Evolutionary conservation across 2,113 vertebrate genomes (phyloP).

Genomic region (Elephas maximus): DNA sequence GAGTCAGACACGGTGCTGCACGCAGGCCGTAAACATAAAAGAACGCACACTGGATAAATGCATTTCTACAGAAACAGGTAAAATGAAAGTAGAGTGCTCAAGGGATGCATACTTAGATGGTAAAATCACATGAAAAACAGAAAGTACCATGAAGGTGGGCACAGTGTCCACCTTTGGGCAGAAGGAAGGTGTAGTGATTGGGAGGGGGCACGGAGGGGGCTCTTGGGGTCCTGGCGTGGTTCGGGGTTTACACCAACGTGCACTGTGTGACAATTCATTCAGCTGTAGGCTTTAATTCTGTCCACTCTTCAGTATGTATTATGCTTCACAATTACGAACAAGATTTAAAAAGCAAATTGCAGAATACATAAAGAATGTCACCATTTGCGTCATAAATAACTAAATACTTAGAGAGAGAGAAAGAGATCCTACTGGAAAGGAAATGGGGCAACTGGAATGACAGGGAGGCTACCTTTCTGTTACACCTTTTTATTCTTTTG

Average conservation of each 20-base stretch:
- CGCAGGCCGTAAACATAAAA: neutral
- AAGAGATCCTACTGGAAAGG: neutral
- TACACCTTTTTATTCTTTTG: neutral
- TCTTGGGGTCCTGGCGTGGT: accelerated
- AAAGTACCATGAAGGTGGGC: neutral
- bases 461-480: neutral
- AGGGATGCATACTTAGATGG: neutral
- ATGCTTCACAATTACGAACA: neutral
- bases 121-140: neutral
- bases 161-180: neutral
- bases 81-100: neutral
- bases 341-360: neutral
- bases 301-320: neutral
- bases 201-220: accelerated
- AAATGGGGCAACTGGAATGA: neutral
- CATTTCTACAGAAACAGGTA: neutral
- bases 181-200: accelerated
- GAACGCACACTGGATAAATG: neutral
- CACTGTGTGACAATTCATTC: neutral
- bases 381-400: neutral
- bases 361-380: neutral
- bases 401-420: neutral
- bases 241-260: neutral
- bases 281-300: neutral
- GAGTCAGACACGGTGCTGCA: accelerated